Percentiles rank a stretch among this genome's conserved stretches.
These are phyloP conservation scores for Etheostoma nigrum DNA, from an alignment of 2,797 vertebrate species.

Conservation along the genomic window DNA sequence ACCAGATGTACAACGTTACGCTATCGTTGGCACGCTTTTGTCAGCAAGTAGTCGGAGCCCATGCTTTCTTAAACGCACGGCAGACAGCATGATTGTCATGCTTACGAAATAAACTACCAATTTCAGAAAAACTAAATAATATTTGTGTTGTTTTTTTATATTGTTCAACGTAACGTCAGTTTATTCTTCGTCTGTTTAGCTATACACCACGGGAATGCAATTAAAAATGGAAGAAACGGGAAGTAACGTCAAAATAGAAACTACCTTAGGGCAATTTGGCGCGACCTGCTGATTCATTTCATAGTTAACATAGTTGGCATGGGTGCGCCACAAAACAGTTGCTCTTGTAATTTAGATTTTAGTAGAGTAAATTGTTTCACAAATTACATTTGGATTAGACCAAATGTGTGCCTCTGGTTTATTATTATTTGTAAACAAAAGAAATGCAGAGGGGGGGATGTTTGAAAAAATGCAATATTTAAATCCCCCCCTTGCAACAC, in stretches of 20 bases:
- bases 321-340: background rate
- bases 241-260: slow-evolving; percentile 53
- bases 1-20: background rate
- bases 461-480: too few relatives aligned
- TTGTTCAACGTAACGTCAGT: background rate
- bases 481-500: too few relatives aligned
- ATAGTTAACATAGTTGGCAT: background rate
- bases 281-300: slow-evolving; percentile 25
- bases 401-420: background rate
- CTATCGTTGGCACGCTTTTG: slow-evolving; percentile 43
- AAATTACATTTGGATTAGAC: background rate
- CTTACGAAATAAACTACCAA: slow-evolving; percentile 19
- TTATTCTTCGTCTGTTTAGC: background rate
- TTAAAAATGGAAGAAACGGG: slow-evolving; percentile 6
- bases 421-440: too few relatives aligned
- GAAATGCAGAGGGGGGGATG: too few relatives aligned
- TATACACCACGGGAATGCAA: fast-evolving
- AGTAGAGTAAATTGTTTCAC: background rate
- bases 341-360: background rate
- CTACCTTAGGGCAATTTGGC: background rate
- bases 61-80: slow-evolving; percentile 3
- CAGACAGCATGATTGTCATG: slow-evolving; percentile 47
- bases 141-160: fast-evolving
- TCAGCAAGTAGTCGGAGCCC: slow-evolving; percentile 70
- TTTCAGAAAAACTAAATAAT: too few relatives aligned